These are phyloP conservation scores for Steromphala cineraria DNA, from an alignment of 2,888 invertebrate species.

Conservation along the genomic window DNA sequence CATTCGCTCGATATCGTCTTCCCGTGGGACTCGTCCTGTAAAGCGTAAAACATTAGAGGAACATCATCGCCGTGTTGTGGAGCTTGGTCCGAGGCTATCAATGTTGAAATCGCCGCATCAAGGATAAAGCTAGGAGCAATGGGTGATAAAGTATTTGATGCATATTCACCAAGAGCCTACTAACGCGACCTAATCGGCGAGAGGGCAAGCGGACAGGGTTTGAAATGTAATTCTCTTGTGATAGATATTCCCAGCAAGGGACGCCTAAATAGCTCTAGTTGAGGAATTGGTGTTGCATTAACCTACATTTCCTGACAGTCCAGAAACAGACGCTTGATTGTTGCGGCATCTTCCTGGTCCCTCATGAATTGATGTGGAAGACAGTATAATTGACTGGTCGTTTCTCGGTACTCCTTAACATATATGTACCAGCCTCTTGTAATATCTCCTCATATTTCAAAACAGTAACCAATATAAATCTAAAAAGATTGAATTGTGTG, in stretches of 20 bases:
- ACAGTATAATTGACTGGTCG: neutral
- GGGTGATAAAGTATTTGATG: conserved; percentile 5
- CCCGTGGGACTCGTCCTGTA: neutral
- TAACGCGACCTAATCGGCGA: neutral
- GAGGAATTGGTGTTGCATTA: neutral
- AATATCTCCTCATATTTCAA: no score
- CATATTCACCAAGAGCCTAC: neutral
- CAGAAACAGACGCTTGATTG: neutral
- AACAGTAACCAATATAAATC: no score
- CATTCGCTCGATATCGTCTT: neutral
- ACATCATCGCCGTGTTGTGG: neutral
- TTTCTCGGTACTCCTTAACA: neutral
- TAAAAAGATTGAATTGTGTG: no score
- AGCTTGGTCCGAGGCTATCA: neutral
- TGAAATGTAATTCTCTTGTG: neutral
- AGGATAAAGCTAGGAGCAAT: neutral
- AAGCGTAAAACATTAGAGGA: neutral
- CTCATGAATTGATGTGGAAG: neutral
- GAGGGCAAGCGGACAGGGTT: neutral
- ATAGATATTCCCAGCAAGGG: neutral
- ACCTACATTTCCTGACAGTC: neutral
- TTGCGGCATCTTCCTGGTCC: neutral
- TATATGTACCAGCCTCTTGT: no score
- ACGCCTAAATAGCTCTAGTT: neutral
- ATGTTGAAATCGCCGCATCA: neutral